These are phyloP conservation scores for Recurvirostra avosetta DNA, from an alignment of 2,113 vertebrate species.

Conservation along the genomic window DNA sequence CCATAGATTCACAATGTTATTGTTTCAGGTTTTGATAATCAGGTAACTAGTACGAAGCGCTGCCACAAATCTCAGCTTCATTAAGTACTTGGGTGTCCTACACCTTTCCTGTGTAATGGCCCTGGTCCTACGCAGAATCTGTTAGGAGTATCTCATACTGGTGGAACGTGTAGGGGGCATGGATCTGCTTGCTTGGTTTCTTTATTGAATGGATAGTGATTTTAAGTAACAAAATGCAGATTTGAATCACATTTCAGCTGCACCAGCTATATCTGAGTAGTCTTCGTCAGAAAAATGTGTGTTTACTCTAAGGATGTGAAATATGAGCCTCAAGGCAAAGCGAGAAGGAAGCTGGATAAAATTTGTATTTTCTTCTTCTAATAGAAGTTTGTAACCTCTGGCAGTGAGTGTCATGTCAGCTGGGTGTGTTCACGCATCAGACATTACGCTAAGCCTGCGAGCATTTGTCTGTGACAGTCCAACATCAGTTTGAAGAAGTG, in stretches of 20 bases:
- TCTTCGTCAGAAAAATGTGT: neutral
- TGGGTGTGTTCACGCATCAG: neutral
- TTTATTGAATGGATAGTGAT: neutral
- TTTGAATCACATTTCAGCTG: neutral
- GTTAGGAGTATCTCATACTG: neutral
- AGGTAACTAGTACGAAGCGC: neutral
- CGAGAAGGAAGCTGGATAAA: neutral
- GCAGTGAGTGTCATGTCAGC: neutral
- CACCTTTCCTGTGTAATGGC: neutral
- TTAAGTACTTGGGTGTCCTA: neutral
- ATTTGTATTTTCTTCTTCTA: neutral
- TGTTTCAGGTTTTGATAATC: neutral
- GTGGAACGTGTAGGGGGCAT: neutral
- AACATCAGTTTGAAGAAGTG: neutral
- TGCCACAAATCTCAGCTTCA: neutral
- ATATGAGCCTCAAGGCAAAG: neutral
- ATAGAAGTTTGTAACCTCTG: neutral
- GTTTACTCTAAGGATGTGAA: neutral
- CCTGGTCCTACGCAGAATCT: neutral
- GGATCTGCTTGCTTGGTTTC: neutral
- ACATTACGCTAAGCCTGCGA: neutral
- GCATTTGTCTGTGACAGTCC: neutral
- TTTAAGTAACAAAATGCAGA: neutral
- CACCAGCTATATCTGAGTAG: neutral
- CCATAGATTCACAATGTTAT: neutral